These are phyloP conservation scores for Theretra japonica DNA, from an alignment of 2,888 invertebrate species.

Conservation along the genomic window DNA sequence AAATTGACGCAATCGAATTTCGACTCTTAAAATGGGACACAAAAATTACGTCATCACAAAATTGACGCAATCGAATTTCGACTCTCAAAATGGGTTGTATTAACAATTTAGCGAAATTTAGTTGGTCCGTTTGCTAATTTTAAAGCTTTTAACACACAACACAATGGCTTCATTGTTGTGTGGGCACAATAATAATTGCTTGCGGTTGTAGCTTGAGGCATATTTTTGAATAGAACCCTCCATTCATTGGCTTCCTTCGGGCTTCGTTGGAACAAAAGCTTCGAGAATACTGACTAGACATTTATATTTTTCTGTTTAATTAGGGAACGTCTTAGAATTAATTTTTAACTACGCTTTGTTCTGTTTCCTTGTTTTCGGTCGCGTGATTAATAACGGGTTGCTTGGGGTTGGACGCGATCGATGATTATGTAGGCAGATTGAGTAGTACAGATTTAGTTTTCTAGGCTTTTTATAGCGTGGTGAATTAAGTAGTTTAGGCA, in stretches of 20 bases:
- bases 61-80: no score
- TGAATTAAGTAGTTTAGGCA: no score
- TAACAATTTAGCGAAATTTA: conserved; percentile 19
- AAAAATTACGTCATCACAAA: no score
- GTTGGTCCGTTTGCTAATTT: conserved; percentile 40
- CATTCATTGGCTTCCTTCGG: conserved; percentile 44
- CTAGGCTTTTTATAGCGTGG: no score
- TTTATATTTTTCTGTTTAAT: conserved; percentile 58
- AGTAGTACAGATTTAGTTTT: neutral
- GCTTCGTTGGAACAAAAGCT: conserved; percentile 56
- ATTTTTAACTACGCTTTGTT: conserved; percentile 11
- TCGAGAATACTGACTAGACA: conserved; percentile 43
- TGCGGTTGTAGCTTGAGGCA: conserved; percentile 47
- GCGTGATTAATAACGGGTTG: conserved; percentile 10
- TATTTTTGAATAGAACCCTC: conserved; percentile 54
- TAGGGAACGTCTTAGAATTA: conserved; percentile 43
- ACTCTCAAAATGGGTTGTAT: neutral
- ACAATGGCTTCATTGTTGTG: conserved; percentile 56
- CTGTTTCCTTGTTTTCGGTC: conserved; percentile 3
- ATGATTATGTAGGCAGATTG: neutral
- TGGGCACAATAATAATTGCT: conserved; percentile 58
- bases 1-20: no score
- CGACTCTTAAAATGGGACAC: no score
- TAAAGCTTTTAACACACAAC: conserved; percentile 34
- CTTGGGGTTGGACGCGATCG: neutral